Evolutionary conservation across 2,888 invertebrate genomes (phyloP).

Genomic region (Pomacea canaliculata): DNA sequence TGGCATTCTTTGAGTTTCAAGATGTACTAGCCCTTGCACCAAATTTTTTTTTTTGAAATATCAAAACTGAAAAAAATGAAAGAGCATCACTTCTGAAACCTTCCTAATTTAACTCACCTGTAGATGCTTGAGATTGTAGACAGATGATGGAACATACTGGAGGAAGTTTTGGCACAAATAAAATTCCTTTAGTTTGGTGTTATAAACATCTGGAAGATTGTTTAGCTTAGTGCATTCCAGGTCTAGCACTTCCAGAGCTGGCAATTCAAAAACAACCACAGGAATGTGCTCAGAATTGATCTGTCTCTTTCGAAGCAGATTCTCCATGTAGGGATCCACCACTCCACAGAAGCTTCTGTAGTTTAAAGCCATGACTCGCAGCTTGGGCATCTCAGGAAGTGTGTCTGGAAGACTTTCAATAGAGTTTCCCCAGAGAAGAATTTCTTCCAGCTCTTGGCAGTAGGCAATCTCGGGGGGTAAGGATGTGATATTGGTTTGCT

Average conservation of each 20-base stretch:
- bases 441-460: conserved; percentile 67
- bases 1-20: too few species aligned
- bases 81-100: too few species aligned
- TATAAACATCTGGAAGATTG: conserved; percentile 62
- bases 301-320: conserved; percentile 62
- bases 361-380: conserved; percentile 64
- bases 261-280: conserved; percentile 67
- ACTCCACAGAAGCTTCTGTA: conserved; percentile 62
- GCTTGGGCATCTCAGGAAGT: conserved; percentile 64
- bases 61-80: too few species aligned
- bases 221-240: conserved; percentile 68
- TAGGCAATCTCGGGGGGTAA: conserved; percentile 69
- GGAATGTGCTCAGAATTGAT: conserved; percentile 69
- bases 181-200: conserved; percentile 56
- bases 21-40: too few species aligned
- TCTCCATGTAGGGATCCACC: conserved; percentile 68
- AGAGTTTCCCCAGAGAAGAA: conserved; percentile 68
- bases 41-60: too few species aligned
- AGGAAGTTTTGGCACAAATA: conserved; percentile 65
- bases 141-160: conserved; percentile 54
- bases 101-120: conserved; percentile 18
- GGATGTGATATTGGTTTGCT: conserved; percentile 67
- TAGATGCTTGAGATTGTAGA: conserved; percentile 55
- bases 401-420: conserved; percentile 69
- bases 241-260: conserved; percentile 62